Conservation (phyloP, 2,113 vertebrate species). For the Diadophis punctatus region DNA sequence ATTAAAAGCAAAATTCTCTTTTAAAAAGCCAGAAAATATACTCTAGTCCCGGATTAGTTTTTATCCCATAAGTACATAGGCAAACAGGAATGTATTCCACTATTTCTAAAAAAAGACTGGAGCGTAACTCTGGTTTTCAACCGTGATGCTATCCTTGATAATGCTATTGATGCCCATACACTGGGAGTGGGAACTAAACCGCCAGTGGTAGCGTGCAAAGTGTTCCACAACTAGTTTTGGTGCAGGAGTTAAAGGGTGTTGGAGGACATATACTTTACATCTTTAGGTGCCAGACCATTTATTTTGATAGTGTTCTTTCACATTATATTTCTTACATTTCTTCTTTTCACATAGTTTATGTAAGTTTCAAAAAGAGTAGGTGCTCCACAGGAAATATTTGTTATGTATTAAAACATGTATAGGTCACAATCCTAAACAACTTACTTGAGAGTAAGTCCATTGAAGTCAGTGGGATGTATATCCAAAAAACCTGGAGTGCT, state of each 20-base stretch:
- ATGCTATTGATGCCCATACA: not conserved
- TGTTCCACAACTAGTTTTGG: not conserved
- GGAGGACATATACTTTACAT: not conserved
- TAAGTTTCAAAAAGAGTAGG: conserved; percentile 7
- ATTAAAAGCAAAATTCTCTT: not conserved
- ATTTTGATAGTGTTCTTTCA: not conserved
- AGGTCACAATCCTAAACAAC: not conserved
- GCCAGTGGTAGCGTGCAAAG: not conserved
- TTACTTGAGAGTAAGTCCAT: not conserved
- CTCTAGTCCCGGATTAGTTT: not conserved
- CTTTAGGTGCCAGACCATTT: not conserved
- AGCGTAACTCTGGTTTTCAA: not conserved
- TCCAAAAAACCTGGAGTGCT: not conserved
- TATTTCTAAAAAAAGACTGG: not conserved
- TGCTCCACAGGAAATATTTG: not conserved
- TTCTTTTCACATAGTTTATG: conserved; percentile 16
- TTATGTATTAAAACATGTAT: conserved; percentile 29
- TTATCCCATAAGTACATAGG: not conserved
- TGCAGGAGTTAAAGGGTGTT: not conserved
- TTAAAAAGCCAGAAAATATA: not conserved
- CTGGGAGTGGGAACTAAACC: not conserved
- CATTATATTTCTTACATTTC: conserved; percentile 15
- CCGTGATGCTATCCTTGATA: not conserved
- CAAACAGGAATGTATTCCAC: not conserved
- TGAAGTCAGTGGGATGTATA: not conserved